These are phyloP conservation scores for Atractosteus spatula DNA, from an alignment of 2,113 vertebrate species.

Conservation along the genomic window DNA sequence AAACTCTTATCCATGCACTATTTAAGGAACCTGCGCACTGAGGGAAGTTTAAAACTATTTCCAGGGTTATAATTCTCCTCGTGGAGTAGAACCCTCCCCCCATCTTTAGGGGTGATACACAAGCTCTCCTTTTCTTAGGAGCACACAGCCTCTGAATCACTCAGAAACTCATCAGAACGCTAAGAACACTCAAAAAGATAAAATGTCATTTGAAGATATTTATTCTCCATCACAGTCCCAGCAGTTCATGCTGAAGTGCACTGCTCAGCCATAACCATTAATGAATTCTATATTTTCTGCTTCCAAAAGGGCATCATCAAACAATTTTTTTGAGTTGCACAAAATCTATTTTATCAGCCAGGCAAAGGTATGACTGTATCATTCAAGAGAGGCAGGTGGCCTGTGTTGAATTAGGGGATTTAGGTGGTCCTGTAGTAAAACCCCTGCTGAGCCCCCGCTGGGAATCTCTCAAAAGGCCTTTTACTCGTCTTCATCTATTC, in stretches of 20 bases:
- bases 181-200: too few relatives aligned
- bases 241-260: background rate
- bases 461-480: constrained; percentile 33
- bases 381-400: constrained; percentile 21
- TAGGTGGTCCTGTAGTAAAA: constrained; percentile 25
- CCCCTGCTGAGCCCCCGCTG: constrained; percentile 37
- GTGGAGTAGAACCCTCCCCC: too few relatives aligned
- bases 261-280: background rate
- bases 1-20: too few relatives aligned
- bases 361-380: background rate
- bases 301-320: constrained; percentile 21
- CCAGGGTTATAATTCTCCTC: too few relatives aligned
- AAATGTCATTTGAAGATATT: too few relatives aligned
- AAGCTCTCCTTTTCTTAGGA: too few relatives aligned
- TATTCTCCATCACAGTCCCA: too few relatives aligned
- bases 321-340: constrained; percentile 13
- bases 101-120: too few relatives aligned
- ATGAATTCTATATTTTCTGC: constrained; percentile 4
- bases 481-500: constrained; percentile 31
- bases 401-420: constrained; percentile 28
- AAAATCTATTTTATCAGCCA: constrained; percentile 11
- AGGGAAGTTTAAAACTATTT: too few relatives aligned
- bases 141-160: too few relatives aligned
- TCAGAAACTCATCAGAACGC: too few relatives aligned
- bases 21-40: too few relatives aligned